Conservation (phyloP, 2,113 vertebrate genomes). For the Saimiri boliviensis region DNA sequence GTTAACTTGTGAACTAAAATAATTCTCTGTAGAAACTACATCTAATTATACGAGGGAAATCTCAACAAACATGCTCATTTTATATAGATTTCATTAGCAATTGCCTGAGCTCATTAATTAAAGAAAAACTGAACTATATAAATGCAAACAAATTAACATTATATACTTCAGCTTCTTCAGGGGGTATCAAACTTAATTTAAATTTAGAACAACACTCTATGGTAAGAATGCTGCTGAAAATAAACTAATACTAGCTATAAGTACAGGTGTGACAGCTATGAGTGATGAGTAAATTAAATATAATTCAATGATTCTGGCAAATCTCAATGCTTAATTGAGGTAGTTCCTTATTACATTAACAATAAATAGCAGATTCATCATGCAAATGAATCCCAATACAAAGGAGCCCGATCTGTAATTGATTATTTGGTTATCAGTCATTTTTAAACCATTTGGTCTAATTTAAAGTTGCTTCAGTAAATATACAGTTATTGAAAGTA, state of each 20-base stretch:
- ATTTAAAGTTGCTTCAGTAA: neutral
- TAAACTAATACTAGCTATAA: constrained; percentile 39
- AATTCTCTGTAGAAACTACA: neutral
- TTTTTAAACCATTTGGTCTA: constrained; percentile 5
- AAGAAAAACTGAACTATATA: constrained; percentile 57
- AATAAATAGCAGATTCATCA: constrained; percentile 20
- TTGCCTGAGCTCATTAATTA: constrained; percentile 74
- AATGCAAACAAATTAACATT: constrained; percentile 70
- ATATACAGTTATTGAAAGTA: neutral
- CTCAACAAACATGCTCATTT: constrained; percentile 19
- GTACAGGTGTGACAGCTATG: constrained; percentile 16
- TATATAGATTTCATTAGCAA: constrained; percentile 60
- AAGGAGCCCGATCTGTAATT: constrained; percentile 13
- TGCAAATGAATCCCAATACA: constrained; percentile 48
- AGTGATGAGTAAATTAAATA: constrained; percentile 47
- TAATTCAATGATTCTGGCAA: constrained; percentile 46
- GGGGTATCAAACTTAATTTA: constrained; percentile 60
- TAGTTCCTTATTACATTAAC: constrained; percentile 45
- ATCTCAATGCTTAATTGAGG: constrained; percentile 59
- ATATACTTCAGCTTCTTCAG: constrained; percentile 56
- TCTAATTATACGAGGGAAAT: neutral
- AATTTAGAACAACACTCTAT: constrained; percentile 60
- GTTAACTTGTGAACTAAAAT: neutral
- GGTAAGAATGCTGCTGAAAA: constrained; percentile 62
- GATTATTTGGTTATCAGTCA: constrained; percentile 56